These are phyloP conservation scores for Sipha maydis DNA, from an alignment of 2,888 invertebrate species.

Conservation along the genomic window DNA sequence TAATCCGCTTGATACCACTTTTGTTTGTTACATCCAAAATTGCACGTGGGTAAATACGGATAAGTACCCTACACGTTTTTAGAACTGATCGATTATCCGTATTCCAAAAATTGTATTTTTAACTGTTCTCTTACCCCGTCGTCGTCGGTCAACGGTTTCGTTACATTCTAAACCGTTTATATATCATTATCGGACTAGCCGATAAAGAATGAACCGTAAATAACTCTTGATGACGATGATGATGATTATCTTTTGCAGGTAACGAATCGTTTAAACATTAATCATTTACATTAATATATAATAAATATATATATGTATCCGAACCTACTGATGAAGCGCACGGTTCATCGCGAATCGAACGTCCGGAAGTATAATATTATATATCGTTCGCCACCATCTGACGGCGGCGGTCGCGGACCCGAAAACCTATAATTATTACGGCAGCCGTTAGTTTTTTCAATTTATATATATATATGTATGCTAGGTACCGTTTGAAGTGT, in stretches of 20 bases:
- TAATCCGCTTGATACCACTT: background rate
- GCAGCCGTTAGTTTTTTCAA: slow-evolving; percentile 55
- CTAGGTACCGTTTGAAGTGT: slow-evolving; percentile 46
- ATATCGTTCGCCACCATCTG: slow-evolving; percentile 43
- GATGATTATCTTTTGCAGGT: slow-evolving; percentile 36
- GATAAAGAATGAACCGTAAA: slow-evolving; percentile 18
- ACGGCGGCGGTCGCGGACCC: background rate
- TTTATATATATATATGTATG: background rate
- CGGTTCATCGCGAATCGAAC: slow-evolving; percentile 37
- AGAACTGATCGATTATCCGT: background rate
- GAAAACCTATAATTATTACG: slow-evolving; percentile 50
- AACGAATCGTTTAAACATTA: slow-evolving; percentile 12
- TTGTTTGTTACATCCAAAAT: background rate
- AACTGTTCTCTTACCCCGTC: background rate
- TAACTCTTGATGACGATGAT: slow-evolving; percentile 29
- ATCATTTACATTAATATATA: background rate
- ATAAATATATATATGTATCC: background rate
- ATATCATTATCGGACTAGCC: background rate
- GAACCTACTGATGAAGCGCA: background rate
- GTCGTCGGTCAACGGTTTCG: background rate
- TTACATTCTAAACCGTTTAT: background rate
- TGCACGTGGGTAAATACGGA: background rate
- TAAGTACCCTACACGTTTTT: background rate
- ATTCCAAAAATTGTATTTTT: background rate
- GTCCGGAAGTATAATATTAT: slow-evolving; percentile 42